Conservation (phyloP, 2,113 vertebrate species). For the Nettapus auritus region DNA sequence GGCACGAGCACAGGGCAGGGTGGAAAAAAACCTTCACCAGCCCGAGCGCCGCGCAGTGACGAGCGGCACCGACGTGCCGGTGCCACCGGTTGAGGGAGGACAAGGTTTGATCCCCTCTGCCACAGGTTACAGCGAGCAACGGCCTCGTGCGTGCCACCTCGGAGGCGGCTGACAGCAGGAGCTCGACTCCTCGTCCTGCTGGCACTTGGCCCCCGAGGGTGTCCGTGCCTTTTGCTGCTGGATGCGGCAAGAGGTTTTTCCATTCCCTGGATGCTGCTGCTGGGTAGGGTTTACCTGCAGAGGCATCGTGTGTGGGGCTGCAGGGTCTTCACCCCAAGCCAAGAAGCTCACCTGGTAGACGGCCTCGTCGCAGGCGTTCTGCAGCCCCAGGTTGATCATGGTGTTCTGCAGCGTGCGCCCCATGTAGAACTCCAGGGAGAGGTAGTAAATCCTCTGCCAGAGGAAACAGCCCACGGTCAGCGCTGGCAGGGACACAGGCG, state of each 20-base stretch:
- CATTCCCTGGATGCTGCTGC: neutral
- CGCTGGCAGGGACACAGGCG: neutral
- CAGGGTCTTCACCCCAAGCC: fast-evolving
- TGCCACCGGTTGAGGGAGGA: neutral
- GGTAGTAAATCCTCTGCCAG: slow-evolving; percentile 92
- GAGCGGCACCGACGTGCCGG: neutral
- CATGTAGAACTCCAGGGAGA: slow-evolving; percentile 98
- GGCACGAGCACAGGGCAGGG: neutral
- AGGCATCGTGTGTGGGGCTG: fast-evolving
- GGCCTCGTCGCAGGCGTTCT: slow-evolving; percentile 95
- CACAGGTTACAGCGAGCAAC: fast-evolving
- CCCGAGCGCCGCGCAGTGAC: neutral
- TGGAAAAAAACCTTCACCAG: neutral
- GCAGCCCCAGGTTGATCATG: slow-evolving; percentile 96
- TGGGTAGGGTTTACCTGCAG: neutral
- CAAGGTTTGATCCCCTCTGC: neutral
- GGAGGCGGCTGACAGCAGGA: too few species aligned
- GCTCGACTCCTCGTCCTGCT: too few species aligned
- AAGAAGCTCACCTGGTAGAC: slow-evolving; percentile 88
- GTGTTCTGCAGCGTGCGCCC: slow-evolving; percentile 94
- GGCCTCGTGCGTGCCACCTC: neutral
- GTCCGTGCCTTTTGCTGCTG: neutral
- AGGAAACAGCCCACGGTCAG: neutral
- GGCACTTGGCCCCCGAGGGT: neutral
- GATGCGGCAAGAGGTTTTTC: neutral